A percentile compares a stretch with the other conserved stretches of the same genome.
phyloP scores from a whole-genome alignment of 1,140 invertebrate species.

The Cotesia glomerata region DNA sequence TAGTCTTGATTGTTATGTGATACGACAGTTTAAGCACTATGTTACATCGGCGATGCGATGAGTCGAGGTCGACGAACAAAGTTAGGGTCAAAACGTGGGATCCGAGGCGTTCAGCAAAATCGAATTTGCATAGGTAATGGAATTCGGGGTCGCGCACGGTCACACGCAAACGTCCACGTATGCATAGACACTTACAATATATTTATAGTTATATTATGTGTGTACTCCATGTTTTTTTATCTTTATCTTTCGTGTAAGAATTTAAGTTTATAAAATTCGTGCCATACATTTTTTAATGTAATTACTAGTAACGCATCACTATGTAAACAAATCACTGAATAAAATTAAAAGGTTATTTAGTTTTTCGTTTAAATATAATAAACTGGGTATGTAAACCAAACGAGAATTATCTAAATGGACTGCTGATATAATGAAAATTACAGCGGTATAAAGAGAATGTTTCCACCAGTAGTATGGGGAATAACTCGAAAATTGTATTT shows the following conservation, averaged over 20 bases:
- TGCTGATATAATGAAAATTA: too few relatives aligned
- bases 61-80: slow-evolving; percentile 31
- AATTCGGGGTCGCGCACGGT: slow-evolving; percentile 32
- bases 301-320: too few relatives aligned
- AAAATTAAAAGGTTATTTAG: too few relatives aligned
- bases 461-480: too few relatives aligned
- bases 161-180: slow-evolving; percentile 25
- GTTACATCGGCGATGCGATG: slow-evolving; percentile 25
- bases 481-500: too few relatives aligned
- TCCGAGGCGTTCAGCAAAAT: slow-evolving; percentile 32
- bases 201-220: neutral
- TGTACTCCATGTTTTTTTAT: slow-evolving; percentile 16
- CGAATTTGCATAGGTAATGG: slow-evolving; percentile 37
- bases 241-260: neutral
- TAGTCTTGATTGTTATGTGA: slow-evolving; percentile 17
- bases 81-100: slow-evolving; percentile 40
- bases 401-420: too few relatives aligned
- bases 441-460: too few relatives aligned
- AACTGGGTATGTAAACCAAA: too few relatives aligned
- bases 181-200: neutral
- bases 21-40: slow-evolving; percentile 23
- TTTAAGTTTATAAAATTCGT: neutral
- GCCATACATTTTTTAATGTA: neutral
- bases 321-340: too few relatives aligned
- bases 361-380: too few relatives aligned